Base-by-base conservation (phyloP, 2,797 vertebrate species). In the Schizothorax lantsangensis region DNA sequence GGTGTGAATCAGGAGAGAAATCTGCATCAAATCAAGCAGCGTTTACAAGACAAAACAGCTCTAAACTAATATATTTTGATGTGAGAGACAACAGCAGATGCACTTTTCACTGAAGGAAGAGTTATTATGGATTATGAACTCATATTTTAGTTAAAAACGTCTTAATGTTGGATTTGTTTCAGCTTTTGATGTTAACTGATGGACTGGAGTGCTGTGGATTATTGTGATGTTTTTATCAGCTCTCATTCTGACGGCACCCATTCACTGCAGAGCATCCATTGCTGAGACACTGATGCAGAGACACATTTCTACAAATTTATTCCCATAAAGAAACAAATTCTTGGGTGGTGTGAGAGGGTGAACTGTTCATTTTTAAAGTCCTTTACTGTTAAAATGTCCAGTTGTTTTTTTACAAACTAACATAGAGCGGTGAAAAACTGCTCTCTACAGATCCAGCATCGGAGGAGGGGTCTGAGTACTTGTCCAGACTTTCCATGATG, bases 401-500 rank as follows among this genome's bases (percentile, higher is more conserved):
- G 1, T 66, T 38, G 30, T 8, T 19, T 69, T 69, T 38, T 43
- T 6, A 7, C 11, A 43, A 72, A 77, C 30, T 36, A 14, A 8
- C 4, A 2, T 7, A 30, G 49, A 77, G 74, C 17, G 54, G 88
- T 85, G 89, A 88, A 93, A 38, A 54, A 23, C 91, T 93, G 92
- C 90, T 3, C 26, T 64, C 59, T 30, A 15, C 62, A 93, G 92
- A 93, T 92, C 92, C 93, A 91, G 94, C 26, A 14, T 5, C 7
- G 10, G 84, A 62, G 12, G 72, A 77, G 38, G 45, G 92, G 40
- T 30, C 69, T 23, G 81, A 89, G 82, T 15, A 33, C 88, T 86
- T 81, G 52, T 83, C 78, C 87, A 75, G 87, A 88, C 84, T 95
- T 94, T 94, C 92, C 90, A 91, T 93, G 85, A 91, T 94, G 91